Evolutionary conservation across 2,888 invertebrate genomes (phyloP), one percentile per base, ranked within the genome.

Genomic region (Ophraella communa): DNA sequence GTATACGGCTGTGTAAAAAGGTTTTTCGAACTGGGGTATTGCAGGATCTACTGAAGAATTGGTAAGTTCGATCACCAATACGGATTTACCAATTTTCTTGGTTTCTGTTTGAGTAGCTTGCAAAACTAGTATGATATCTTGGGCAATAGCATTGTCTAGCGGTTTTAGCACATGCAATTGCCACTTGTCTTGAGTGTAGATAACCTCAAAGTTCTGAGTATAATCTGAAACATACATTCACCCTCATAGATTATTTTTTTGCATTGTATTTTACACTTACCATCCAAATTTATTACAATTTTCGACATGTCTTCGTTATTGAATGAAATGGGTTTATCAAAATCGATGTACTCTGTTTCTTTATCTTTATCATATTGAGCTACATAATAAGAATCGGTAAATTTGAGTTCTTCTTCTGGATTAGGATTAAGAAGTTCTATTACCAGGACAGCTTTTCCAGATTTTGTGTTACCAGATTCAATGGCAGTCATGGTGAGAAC

Each of bases 1-100:
- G 52, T 75, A 75, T 5, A 53, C 27, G 14, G 65, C 73, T 27
- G 47, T 58, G 55, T 74, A 76, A 39, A 58, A 62, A 20, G 59
- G 27, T 17, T 68, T 45, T 14, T 60, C 59, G 62, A 76, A 76
- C 62, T 55, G 30, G 5, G 72, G 67, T 17, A 49, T 56, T 59
- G 52, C 8, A 3, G 2, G 4, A 14, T 49, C 17, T 2, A 49
- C 27, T 7, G 49, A 49, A 49, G n/a, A 4, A 21, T 55, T 33
- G 5, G 65, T 65, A 23, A 69, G 49, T 52, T 65, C 20, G n/a
- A 71, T 53, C 21, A 73, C 59, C 17, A 71, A 30, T 23, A 68
- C 64, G 20, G 69, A 61, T n/a, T 49, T 30, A 14, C 65, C 68
- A 42, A 27, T 58, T 54, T 53, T 33, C 3, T 24, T 24, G 1